Percentiles rank a stretch among this genome's conserved stretches.
phyloP scores from a whole-genome alignment of 2,113 vertebrate species.

The Pelobates fuscus region DNA sequence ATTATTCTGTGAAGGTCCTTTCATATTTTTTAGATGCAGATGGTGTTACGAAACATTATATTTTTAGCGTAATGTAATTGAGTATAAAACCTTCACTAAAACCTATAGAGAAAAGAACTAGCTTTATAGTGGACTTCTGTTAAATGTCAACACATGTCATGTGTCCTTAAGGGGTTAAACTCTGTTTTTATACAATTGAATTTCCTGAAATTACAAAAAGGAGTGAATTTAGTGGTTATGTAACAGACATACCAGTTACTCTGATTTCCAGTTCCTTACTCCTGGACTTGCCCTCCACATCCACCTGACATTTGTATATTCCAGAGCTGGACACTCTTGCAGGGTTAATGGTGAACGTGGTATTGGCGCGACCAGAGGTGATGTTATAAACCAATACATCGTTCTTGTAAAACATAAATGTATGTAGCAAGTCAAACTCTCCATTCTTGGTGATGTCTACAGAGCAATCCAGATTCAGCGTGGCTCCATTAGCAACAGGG shows the following conservation, averaged over 20 bases:
- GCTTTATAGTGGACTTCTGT: no score
- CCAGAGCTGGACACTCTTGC: conserved; percentile 64
- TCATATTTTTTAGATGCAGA: no score
- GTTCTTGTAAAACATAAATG: conserved; percentile 65
- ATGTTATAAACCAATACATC: conserved; percentile 48
- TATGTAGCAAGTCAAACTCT: conserved; percentile 45
- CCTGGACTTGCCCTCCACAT: conserved; percentile 54
- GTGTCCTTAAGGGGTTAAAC: no score
- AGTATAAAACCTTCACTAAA: no score
- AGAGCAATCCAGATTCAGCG: conserved; percentile 58
- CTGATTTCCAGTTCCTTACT: conserved; percentile 42
- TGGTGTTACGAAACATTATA: no score
- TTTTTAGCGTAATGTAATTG: no score
- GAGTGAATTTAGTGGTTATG: no score
- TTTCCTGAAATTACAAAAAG: no score
- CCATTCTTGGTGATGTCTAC: conserved; percentile 65
- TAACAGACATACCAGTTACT: conserved; percentile 62
- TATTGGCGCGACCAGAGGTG: conserved; percentile 43
- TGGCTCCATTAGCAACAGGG: conserved; percentile 61
- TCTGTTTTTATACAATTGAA: no score
- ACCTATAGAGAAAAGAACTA: no score
- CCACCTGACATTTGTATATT: conserved; percentile 62
- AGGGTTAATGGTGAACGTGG: conserved; percentile 49
- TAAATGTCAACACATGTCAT: background rate
- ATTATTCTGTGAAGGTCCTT: no score